Percentiles rank a stretch among this genome's conserved stretches.
Conservation (phyloP, 2,113 vertebrate species). For the Mohoua ochrocephala region DNA sequence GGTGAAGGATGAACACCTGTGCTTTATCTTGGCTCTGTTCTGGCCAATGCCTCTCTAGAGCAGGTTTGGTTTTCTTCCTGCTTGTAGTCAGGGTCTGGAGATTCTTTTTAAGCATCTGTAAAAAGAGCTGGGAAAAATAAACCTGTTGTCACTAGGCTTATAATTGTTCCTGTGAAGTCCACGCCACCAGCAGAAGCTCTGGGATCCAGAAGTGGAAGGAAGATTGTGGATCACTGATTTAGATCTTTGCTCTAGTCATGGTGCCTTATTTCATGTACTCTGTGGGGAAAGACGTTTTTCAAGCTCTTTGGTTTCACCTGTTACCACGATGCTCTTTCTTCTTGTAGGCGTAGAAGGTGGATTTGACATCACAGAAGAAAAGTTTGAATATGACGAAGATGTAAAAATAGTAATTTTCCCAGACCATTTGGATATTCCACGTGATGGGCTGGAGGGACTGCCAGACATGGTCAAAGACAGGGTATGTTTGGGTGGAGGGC, state of each 20-base stretch:
- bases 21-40: not conserved
- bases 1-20: not conserved
- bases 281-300: not conserved
- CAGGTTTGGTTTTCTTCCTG: not conserved
- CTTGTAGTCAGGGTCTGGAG: conserved; percentile 57
- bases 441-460: conserved; percentile 84
- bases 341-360: conserved; percentile 91
- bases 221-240: not conserved
- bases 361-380: conserved; percentile 88
- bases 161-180: not conserved
- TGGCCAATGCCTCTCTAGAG: not conserved
- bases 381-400: conserved; percentile 91
- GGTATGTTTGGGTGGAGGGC: conserved; percentile 68
- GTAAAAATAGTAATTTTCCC: conserved; percentile 95
- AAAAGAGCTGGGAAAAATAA: not conserved
- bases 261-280: not conserved
- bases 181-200: not conserved
- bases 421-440: conserved; percentile 89
- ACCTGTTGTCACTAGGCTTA: not conserved
- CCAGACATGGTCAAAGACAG: conserved; percentile 91
- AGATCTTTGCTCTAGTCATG: not conserved
- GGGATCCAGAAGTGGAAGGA: not conserved
- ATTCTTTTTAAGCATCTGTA: not conserved
- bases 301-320: not conserved
- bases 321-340: not conserved